Percentiles rank a stretch among this genome's conserved stretches.
Conservation (phyloP, 2,797 vertebrate species). For the Typhlichthys eigenmanni region DNA sequence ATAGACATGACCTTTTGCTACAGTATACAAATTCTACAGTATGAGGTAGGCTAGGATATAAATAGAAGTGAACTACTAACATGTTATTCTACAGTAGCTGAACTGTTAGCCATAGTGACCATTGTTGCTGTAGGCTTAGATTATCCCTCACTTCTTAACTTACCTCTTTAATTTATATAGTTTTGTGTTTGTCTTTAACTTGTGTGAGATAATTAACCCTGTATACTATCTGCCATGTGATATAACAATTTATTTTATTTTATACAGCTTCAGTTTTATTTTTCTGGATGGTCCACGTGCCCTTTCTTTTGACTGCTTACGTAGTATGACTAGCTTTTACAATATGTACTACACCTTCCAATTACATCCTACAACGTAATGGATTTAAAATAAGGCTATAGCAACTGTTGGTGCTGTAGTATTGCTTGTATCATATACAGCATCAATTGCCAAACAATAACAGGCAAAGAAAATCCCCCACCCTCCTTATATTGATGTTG, state of each 20-base stretch:
- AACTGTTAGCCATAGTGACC: constrained; percentile 21
- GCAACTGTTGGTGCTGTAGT: constrained; percentile 65
- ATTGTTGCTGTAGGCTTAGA: background rate
- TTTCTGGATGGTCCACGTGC: too few species aligned
- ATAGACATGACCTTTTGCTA: too few species aligned
- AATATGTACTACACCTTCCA: background rate
- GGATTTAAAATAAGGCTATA: constrained; percentile 55
- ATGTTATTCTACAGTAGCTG: background rate
- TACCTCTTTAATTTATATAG: background rate
- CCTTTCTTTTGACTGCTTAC: too few species aligned
- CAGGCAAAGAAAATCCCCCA: constrained; percentile 62
- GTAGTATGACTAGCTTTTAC: constrained; percentile 32
- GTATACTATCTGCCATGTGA: too few species aligned
- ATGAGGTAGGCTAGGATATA: constrained; percentile 16
- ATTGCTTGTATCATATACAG: constrained; percentile 67
- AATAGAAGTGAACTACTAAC: background rate
- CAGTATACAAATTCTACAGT: too few species aligned
- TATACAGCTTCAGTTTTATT: constrained; percentile 12
- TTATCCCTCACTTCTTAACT: background rate
- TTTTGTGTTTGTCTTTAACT: constrained; percentile 12
- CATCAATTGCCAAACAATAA: constrained; percentile 62
- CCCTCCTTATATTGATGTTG: constrained; percentile 71
- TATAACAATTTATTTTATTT: background rate
- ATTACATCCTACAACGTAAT: background rate
- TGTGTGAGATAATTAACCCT: too few species aligned